These are phyloP conservation scores for Zelostemma sp. DNA, from an alignment of 1,140 invertebrate species.

Conservation along the genomic window DNA sequence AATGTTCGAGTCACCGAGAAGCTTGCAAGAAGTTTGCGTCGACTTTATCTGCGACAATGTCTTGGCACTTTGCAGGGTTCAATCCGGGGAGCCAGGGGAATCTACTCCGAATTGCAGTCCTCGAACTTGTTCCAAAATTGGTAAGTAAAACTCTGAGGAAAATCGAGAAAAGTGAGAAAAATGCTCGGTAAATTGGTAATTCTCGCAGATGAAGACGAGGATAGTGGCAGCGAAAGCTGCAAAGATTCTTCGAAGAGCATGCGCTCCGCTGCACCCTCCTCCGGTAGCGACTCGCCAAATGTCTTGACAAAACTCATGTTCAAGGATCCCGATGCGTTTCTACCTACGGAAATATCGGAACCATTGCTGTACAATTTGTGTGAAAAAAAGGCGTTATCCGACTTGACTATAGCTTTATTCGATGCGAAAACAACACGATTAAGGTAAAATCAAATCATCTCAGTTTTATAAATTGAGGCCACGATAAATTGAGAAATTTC, in stretches of 20 bases:
- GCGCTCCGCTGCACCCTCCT: slow-evolving; percentile 40
- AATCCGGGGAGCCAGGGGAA: slow-evolving; percentile 51
- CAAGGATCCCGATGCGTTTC: slow-evolving; percentile 76
- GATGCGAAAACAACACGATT: slow-evolving; percentile 76
- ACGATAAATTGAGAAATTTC: too few species aligned
- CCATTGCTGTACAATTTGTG: slow-evolving; percentile 75
- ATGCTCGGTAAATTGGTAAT: neutral
- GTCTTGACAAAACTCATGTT: slow-evolving; percentile 71
- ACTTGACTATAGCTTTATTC: slow-evolving; percentile 78
- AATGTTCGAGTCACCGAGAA: slow-evolving; percentile 77
- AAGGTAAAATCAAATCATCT: slow-evolving; percentile 51
- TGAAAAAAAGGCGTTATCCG: slow-evolving; percentile 75
- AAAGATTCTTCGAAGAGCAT: slow-evolving; percentile 35
- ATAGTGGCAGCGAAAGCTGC: slow-evolving; percentile 28
- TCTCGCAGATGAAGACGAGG: slow-evolving; percentile 41
- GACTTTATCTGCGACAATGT: slow-evolving; percentile 81
- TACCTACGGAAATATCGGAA: slow-evolving; percentile 79
- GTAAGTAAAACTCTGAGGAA: too few species aligned
- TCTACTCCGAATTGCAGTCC: slow-evolving; percentile 26
- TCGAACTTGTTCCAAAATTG: slow-evolving; percentile 30
- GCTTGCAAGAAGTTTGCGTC: slow-evolving; percentile 77
- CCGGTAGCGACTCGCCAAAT: slow-evolving; percentile 51
- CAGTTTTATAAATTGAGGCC: neutral
- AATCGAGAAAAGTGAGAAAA: neutral
- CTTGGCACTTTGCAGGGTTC: slow-evolving; percentile 72